Percentiles rank a stretch among this genome's conserved stretches.
phyloP scores from a whole-genome alignment of 2,888 invertebrate genomes.

The Erpobdella octoculata region DNA sequence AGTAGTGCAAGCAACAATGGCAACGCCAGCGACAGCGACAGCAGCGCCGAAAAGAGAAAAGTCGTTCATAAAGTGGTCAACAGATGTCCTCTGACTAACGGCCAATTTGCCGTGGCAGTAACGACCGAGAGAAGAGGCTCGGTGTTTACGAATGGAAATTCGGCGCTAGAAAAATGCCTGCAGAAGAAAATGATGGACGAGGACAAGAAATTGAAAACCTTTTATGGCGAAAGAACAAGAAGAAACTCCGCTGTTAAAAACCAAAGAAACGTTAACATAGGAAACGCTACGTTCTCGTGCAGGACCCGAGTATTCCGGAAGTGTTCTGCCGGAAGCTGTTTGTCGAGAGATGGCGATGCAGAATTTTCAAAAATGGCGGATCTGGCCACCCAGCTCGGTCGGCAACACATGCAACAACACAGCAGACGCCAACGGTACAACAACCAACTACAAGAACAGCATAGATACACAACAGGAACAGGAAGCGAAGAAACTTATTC shows the following conservation, averaged over 20 bases:
- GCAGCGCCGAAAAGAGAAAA: not conserved
- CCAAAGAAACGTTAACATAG: no score
- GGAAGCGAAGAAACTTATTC: not conserved
- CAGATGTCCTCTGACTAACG: not conserved
- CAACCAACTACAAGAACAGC: not conserved
- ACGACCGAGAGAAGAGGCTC: not conserved
- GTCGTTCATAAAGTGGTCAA: not conserved
- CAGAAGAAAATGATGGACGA: not conserved
- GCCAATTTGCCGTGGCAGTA: no score
- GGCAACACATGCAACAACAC: not conserved
- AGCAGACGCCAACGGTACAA: not conserved
- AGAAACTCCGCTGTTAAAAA: not conserved
- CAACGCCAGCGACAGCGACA: not conserved
- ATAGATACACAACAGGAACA: not conserved
- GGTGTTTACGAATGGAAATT: not conserved
- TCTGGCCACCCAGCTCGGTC: not conserved
- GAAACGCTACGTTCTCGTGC: not conserved
- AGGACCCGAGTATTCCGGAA: not conserved
- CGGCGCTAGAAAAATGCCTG: constrained; percentile 6
- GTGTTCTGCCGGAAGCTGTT: not conserved
- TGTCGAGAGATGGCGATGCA: not conserved
- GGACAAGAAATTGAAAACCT: no score
- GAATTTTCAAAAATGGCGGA: not conserved
- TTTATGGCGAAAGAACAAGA: not conserved
- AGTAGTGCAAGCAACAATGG: not conserved